Evolutionary conservation across 2,888 invertebrate genomes (phyloP), one percentile per base, ranked within the genome.

Genomic region (Limnephilus rhombicus): DNA sequence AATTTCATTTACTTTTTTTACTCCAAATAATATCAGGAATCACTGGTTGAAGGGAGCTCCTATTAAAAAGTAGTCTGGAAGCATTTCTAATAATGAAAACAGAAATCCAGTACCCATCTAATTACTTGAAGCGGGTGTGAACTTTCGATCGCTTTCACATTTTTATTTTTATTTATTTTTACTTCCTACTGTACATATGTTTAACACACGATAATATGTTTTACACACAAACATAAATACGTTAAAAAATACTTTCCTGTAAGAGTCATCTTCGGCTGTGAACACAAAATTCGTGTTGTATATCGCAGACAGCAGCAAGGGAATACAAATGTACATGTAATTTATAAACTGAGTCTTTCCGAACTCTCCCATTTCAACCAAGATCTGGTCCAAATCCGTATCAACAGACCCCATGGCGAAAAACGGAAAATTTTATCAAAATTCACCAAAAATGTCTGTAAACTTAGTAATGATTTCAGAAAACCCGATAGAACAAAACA

Each of bases 321-420:
- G 95, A 94, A 97, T 95, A 93, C 96, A 96, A 34, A 97, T 95
- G 92, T 97, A 95, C 34, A 96, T 94, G 93, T 96, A 96, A 94
- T 96, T 95, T 92, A 96, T 94, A 93, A 96, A 94, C 95, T 97
- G 97, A 95, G 96, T 97, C 94, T 96, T 96, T 94, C 97, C 97
- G 94, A 96, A 97, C 95, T 96, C 96, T 94, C 96, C 97, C 94
- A 96, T 94, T 94, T 96, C 96, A 91, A 93, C 94, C 92, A 96
- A 94, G 80, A 96, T 94, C 11, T 94, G 94, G 91, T 96, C 96
- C 93, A 96, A 94, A 94, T 94, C 85, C 68, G 90, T 82, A 37
- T 80, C 90, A 49, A 80, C 91, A 45, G 89, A 18, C 31, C 89
- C 53, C 53, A 68, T 68, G 24, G 53, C 24, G 53, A 68, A 68